Evolutionary conservation across 2,113 vertebrate species (phyloP), one percentile per base, ranked within the genome.

Genomic region (Ibidorhyncha struthersii): DNA sequence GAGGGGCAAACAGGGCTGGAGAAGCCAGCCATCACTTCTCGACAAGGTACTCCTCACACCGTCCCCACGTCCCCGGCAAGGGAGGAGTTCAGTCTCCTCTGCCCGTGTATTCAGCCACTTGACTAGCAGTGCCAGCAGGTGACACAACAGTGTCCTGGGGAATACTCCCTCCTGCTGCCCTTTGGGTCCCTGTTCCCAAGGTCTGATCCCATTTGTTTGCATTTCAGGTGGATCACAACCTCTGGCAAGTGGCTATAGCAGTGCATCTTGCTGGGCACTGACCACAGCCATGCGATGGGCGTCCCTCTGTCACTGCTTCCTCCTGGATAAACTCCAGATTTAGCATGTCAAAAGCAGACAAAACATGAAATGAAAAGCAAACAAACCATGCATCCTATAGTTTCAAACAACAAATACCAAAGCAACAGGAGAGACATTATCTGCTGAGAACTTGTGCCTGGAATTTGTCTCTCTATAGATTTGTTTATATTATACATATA

Each of bases 311-410:
- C 77, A 34, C 65, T 34, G 83, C 62, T 72, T 96, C 53, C 58
- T 85, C 77, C 69, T 84, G 94, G 40, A 85, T 23, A 65, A 92
- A 58, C 12, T 76, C 91, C 66, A 89, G 69, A 63, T 43, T 55
- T 77, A 73, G 55, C 53, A 22, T 34, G 63, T 77, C 91, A 85
- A 72, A 93, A 93, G 4, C 41, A 96, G 43, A 76, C 43, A 71
- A 93, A 69, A 95, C 34, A 53, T 4, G 66, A 87, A 89, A 86
- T 10, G 34, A 87, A 93, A 95, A 69, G 52, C 65, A 96, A 96
- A 80, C 36, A 89, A 89, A 61, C 13, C 25, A 63, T 82, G 34
- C 49, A 73, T 32, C 73, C 56, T 72, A 41, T 21, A 41, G 38
- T 73, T 91, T 85, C 58, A 76, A 82, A 52, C 61, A 87, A 59